phyloP scores from a whole-genome alignment of 2,888 invertebrate genomes.

The Lomographa bimaculata region DNA sequence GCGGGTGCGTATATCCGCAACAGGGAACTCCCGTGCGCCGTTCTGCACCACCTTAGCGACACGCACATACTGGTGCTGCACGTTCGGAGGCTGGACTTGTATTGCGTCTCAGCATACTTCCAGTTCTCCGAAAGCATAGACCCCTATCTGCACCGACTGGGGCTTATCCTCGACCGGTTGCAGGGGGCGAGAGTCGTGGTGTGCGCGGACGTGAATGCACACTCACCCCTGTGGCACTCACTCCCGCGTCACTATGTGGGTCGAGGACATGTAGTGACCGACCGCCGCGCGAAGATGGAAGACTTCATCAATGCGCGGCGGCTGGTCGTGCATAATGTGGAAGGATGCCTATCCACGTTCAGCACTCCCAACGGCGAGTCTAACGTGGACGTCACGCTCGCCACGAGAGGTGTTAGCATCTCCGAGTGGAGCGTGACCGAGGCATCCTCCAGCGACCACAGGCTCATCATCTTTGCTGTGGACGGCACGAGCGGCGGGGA shows the following conservation, averaged over 20 bases:
- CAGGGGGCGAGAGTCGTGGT: slow-evolving; percentile 1
- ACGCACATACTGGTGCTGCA: slow-evolving; percentile 22
- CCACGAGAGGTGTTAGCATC: slow-evolving; percentile 5
- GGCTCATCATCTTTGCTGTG: background rate
- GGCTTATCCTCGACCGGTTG: slow-evolving; percentile 9
- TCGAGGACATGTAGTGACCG: too few relatives aligned
- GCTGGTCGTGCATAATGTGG: too few relatives aligned
- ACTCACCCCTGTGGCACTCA: slow-evolving; percentile 11
- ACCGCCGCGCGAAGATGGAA: too few relatives aligned
- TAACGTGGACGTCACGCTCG: slow-evolving; percentile 36
- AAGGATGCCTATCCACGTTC: too few relatives aligned
- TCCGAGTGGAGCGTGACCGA: slow-evolving; percentile 21
- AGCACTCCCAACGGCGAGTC: slow-evolving; percentile 24
- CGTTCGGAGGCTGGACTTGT: background rate
- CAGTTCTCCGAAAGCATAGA: slow-evolving; percentile 20
- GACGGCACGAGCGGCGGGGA: background rate
- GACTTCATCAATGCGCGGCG: too few relatives aligned
- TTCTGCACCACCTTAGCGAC: slow-evolving; percentile 25
- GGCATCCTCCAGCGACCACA: slow-evolving; percentile 1
- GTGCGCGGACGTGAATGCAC: slow-evolving; percentile 2
- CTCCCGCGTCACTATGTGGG: slow-evolving; percentile 1
- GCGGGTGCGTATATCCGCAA: slow-evolving; percentile 24
- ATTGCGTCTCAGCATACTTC: slow-evolving; percentile 22
- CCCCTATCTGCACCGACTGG: slow-evolving; percentile 6
- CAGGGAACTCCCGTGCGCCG: slow-evolving; percentile 4